phyloP scores from a whole-genome alignment of 1,140 invertebrate species.

The Sinella curviseta region DNA sequence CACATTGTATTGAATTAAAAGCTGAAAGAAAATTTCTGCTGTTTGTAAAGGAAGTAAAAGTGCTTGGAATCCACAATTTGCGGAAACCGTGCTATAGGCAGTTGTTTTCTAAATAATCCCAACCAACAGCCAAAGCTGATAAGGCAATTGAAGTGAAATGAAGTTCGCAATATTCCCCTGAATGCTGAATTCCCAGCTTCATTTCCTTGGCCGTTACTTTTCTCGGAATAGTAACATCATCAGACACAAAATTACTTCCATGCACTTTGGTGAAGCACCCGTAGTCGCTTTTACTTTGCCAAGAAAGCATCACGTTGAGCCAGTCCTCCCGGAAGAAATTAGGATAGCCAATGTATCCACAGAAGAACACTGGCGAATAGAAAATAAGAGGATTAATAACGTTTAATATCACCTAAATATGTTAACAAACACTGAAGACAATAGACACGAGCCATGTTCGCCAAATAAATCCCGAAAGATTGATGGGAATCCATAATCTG shows the following conservation, averaged over 20 bases:
- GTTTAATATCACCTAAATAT: not conserved
- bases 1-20: too few species aligned
- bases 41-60: too few species aligned
- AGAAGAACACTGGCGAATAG: not conserved
- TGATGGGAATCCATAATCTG: not conserved
- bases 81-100: too few species aligned
- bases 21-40: too few species aligned
- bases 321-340: constrained; percentile 11
- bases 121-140: not conserved
- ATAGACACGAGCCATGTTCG: not conserved
- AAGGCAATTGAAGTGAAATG: not conserved
- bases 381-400: too few species aligned
- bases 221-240: not conserved
- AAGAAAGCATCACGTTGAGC: not conserved
- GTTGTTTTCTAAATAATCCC: not conserved
- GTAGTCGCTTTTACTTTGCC: constrained; percentile 13
- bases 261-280: not conserved
- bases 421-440: not conserved
- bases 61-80: too few species aligned
- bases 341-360: not conserved
- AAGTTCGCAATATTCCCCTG: not conserved
- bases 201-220: not conserved
- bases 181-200: not conserved
- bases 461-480: not conserved
- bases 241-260: not conserved